Percentiles rank a stretch among this genome's conserved stretches.
Evolutionary conservation across 2,113 vertebrate genomes (phyloP).

Genomic region (Oreocharis arfaki): DNA sequence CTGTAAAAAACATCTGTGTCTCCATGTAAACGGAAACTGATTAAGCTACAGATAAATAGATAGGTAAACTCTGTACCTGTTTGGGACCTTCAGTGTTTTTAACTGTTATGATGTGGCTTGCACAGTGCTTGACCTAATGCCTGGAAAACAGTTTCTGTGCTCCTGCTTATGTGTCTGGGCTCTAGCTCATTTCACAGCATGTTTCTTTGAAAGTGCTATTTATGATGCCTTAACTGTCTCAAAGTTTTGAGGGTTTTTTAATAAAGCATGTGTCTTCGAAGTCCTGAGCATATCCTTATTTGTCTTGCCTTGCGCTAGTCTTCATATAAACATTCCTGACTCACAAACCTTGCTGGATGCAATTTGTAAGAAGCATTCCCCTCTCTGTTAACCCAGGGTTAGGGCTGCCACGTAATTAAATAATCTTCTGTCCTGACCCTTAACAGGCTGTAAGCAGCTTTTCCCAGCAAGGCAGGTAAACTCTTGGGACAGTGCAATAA

Average conservation of each 20-base stretch:
- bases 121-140: background rate
- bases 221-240: background rate
- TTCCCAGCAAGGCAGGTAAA: conserved; percentile 26
- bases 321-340: background rate
- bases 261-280: background rate
- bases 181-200: background rate
- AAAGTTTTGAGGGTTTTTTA: background rate
- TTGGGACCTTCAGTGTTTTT: background rate
- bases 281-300: background rate
- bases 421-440: conserved; percentile 49
- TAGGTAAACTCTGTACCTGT: background rate
- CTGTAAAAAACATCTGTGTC: background rate
- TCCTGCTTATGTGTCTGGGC: background rate
- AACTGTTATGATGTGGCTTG: background rate
- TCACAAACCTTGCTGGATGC: background rate
- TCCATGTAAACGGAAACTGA: background rate
- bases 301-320: background rate
- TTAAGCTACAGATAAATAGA: background rate
- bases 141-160: background rate
- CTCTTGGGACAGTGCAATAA: background rate
- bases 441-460: conserved; percentile 52
- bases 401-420: conserved; percentile 26
- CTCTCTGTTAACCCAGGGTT: background rate
- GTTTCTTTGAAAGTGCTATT: background rate
- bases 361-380: background rate